phyloP scores from a whole-genome alignment of 2,113 vertebrate species.

The Phylloscopus trochilus region DNA sequence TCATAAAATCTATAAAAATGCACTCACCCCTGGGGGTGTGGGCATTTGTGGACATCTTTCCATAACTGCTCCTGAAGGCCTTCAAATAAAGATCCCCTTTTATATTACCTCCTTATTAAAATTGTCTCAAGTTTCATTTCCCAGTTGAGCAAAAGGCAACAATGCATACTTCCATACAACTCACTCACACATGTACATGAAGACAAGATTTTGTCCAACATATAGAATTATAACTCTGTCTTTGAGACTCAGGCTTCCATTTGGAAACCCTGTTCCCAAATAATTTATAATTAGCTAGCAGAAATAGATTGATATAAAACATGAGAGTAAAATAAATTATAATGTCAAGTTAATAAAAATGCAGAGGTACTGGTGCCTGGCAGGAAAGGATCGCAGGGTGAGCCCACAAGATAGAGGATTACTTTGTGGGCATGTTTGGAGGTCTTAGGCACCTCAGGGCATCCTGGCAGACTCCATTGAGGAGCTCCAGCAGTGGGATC shows the following conservation, averaged over 20 bases:
- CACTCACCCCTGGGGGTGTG: neutral
- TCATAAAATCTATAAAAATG: neutral
- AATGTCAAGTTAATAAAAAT: neutral
- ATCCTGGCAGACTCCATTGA: neutral
- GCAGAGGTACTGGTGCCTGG: neutral
- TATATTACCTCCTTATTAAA: neutral
- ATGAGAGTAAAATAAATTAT: neutral
- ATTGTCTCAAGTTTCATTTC: neutral
- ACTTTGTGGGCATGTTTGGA: neutral
- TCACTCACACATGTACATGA: neutral
- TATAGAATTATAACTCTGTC: neutral
- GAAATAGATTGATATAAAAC: neutral
- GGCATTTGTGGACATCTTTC: neutral
- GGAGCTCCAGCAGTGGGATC: neutral
- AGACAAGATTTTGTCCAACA: neutral
- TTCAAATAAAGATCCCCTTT: neutral
- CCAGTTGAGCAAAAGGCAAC: neutral
- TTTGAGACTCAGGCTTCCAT: neutral
- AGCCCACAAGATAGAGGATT: neutral
- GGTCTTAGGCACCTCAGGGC: neutral
- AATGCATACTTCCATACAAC: neutral
- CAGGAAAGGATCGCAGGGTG: accelerated
- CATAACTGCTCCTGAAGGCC: neutral
- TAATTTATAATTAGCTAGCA: neutral
- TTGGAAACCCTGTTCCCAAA: neutral